A percentile compares a stretch with the other conserved stretches of the same genome.
Conservation (phyloP, 2,113 vertebrate species). For the Eublepharis macularius region DNA sequence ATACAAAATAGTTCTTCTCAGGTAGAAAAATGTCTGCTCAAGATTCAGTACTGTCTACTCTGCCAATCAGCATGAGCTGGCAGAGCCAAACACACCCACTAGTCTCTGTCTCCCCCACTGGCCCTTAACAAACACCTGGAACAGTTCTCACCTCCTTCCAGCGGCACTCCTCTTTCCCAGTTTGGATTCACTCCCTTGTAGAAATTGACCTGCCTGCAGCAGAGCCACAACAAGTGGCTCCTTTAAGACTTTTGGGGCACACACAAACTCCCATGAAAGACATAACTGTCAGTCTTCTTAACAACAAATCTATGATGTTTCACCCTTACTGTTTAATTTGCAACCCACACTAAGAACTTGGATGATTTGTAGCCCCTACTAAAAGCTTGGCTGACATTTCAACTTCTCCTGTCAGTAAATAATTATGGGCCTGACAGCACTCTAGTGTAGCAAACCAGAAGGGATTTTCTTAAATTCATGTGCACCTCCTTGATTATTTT, state of each 20-base stretch:
- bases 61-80: neutral
- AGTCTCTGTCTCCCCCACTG: neutral
- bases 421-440: neutral
- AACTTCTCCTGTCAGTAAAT: neutral
- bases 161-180: neutral
- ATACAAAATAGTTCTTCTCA: neutral
- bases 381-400: neutral
- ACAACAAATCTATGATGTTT: neutral
- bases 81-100: neutral
- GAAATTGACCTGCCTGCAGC: neutral
- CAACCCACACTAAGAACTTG: neutral
- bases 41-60: neutral
- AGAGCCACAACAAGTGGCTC: neutral
- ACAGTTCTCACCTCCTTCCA: neutral
- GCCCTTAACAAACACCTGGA: neutral
- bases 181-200: neutral
- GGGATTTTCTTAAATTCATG: neutral
- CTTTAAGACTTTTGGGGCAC: neutral
- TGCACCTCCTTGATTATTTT: neutral
- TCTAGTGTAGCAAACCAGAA: neutral
- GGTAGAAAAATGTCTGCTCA: neutral
- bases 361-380: neutral
- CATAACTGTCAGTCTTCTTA: neutral
- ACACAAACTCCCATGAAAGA: neutral
- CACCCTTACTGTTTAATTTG: neutral